Base-by-base conservation (phyloP, 2,888 invertebrate species). In the Microchrysa polita region DNA sequence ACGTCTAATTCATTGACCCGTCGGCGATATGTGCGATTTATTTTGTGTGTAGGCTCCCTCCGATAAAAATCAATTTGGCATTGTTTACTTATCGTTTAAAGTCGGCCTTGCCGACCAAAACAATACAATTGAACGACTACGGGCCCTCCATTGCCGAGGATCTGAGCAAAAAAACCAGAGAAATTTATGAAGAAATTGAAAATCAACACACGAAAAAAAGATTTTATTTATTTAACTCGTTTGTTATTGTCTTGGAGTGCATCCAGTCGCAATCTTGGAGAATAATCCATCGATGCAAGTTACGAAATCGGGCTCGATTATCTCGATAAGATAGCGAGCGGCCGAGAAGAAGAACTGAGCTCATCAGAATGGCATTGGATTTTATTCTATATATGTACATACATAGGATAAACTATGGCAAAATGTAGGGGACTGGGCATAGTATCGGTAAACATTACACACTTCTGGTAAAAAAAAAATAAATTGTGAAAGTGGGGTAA, bases 51-150 rank as follows among this genome's bases (percentile, higher is more conserved):
- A 27, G n/a, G 61, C 40, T 40, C 16, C 65, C 16, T 23, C 22
- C 57, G 69, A 69, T 69, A 69, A 69, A 53, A 69, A 69, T 69
- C 69, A 69, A 69, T 69, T 69, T 69, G 57, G 69, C 69, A 69
- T 69, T 69, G 69, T 69, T 69, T 73, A 67, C 55, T 73, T 75
- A 75, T 73, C 75, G 75, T 57, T 74, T 73, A 72, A 74, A 72
- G 67, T 34, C 60, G 67, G 59, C 67, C 72, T 61, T 74, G 74
- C 65, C 63, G 65, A 18, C 44, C 48, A 2, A 12, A 65, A 48
- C 48, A 48, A 65, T 48, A 18, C 65, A n/a, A 27, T n/a, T 61
- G 44, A 40, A 40, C 14, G 16, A 14, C 65, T 23, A 44, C 27
- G n/a, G n/a, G 48, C 44, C 48, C 16, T n/a, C 48, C 2, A 48